Evolutionary conservation across 2,113 vertebrate species (phyloP).

Genomic region (Serilophus lunatus): DNA sequence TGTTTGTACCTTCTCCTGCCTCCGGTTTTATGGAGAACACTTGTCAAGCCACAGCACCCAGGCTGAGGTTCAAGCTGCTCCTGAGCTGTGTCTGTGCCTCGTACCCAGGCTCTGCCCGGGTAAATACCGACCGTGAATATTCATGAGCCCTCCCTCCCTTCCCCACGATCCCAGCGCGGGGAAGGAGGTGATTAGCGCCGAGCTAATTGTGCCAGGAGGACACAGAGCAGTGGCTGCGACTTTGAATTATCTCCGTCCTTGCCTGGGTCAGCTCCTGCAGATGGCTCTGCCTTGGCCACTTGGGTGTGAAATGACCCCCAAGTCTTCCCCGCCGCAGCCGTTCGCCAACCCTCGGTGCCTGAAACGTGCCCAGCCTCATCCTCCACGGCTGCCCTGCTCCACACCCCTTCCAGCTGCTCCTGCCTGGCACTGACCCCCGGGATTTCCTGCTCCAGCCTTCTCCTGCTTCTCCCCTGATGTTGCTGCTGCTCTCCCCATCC

Average conservation of each 20-base stretch:
- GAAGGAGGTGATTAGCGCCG: neutral
- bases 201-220: neutral
- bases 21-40: neutral
- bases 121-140: neutral
- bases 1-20: neutral
- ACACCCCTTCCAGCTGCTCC: neutral
- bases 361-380: accelerated
- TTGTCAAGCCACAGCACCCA: neutral
- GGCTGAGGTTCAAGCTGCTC: neutral
- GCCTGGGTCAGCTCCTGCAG: neutral
- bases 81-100: too few species aligned
- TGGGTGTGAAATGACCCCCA: neutral
- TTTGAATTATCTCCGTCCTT: neutral
- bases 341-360: accelerated
- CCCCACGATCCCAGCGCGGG: accelerated
- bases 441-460: neutral
- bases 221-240: neutral
- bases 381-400: neutral
- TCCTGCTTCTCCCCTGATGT: accelerated
- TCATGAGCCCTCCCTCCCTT: neutral
- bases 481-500: neutral
- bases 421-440: neutral
- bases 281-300: accelerated
- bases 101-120: too few species aligned
- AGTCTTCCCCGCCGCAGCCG: neutral